Base-by-base conservation (phyloP, 2,797 vertebrate genomes). In the Amphiprion clarkii region DNA sequence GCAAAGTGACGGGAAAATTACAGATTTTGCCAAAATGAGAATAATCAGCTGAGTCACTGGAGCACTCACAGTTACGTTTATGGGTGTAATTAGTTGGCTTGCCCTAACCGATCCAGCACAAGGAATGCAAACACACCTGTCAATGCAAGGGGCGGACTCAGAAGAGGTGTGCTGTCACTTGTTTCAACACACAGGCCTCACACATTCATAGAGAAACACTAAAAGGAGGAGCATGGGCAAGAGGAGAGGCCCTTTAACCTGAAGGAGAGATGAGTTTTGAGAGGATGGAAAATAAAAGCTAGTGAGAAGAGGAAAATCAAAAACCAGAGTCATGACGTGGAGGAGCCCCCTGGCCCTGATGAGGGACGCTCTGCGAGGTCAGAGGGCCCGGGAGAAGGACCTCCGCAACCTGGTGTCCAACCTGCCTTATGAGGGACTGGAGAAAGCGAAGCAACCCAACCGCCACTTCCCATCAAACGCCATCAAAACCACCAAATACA, bases 401-500 rank as follows among this genome's bases (percentile, higher is more conserved):
- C 93, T 95, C 29, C 92, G 96, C 65, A 92, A 78, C 2, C 73
- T 99, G 52, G 59, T 93, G 56, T 97, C 97, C 62, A 99, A 96
- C 74, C 90, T 98, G 61, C 87, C 77, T 25, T 96, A 94, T 27
- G 96, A 96, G 87, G 95, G 84, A 39, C 81, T 84, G 63, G 90
- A 90, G 25, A 89, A 86, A 82, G 87, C 84, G 42, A 93, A 95
- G 83, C 97, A 96, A 71, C 96, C 97, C 21, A 99, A 98, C 87
- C 93, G 91, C 51, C 74, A 84, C 63, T 97, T 97, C 19, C 55
- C 59, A 2, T 88, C 93, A 39, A 99, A 99, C 54, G 89, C 91
- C 74, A 94, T 99, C 86, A 97, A 96, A 91, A 99, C 98, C 63
- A 98, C 96, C 81, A 98, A 97, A 87, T 98, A 99, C 68, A 95